Conservation (phyloP, 2,113 vertebrate genomes). For the Pyxicephalus adspersus region DNA sequence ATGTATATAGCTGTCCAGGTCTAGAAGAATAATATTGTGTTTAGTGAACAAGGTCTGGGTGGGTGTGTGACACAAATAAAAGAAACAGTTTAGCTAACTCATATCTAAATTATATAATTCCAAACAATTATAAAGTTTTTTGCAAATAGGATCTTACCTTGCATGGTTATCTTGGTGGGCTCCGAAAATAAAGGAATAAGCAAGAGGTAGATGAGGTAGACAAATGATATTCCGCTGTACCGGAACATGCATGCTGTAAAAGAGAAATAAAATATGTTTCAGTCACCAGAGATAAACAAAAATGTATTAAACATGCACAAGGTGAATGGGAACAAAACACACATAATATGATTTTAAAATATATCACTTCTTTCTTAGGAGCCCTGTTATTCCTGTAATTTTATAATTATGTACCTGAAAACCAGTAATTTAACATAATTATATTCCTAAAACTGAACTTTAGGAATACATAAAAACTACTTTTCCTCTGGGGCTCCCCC, state of each 20-base stretch:
- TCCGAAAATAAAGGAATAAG: conserved; percentile 95
- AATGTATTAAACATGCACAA: neutral
- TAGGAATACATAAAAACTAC: no score
- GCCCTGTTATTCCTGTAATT: no score
- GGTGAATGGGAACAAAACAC: no score
- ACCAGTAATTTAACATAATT: no score
- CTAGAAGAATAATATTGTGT: no score
- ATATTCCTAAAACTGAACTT: no score
- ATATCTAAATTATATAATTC: neutral
- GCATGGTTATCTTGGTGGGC: conserved; percentile 89
- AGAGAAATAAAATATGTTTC: conserved; percentile 46
- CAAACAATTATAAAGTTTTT: neutral
- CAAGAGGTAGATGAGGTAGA: conserved; percentile 99
- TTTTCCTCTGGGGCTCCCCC: no score
- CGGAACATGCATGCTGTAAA: conserved; percentile 91
- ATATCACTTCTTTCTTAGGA: no score
- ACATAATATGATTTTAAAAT: no score
- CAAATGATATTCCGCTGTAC: conserved; percentile 95
- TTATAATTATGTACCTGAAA: no score
- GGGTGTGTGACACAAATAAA: neutral
- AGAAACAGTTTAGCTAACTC: neutral
- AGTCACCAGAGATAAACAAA: neutral
- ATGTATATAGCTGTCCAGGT: no score
- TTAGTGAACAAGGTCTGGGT: no score
- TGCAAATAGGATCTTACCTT: conserved; percentile 79